A percentile compares a stretch with the other conserved stretches of the same genome.
Conservation (phyloP, 1,140 invertebrate species). For the Zaprionus vittiger region DNA sequence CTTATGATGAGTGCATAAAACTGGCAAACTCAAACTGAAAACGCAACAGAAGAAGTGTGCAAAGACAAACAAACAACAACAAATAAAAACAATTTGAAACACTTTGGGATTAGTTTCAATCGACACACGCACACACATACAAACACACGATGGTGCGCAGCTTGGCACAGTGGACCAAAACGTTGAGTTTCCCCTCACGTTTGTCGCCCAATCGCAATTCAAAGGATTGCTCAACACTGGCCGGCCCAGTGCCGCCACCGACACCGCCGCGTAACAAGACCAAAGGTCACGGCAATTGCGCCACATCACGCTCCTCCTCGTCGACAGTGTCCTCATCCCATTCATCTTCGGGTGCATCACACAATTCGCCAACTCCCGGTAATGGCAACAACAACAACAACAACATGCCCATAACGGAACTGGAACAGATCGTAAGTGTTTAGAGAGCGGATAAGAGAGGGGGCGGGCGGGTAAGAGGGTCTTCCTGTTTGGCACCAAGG, state of each 20-base stretch:
- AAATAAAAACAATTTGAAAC: slow-evolving; percentile 51
- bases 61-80: slow-evolving; percentile 2
- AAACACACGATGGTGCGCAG: slow-evolving; percentile 90
- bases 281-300: slow-evolving; percentile 68
- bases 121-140: slow-evolving; percentile 12
- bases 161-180: slow-evolving; percentile 94
- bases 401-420: slow-evolving; percentile 86
- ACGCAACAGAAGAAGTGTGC: slow-evolving; percentile 23
- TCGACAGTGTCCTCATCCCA: slow-evolving; percentile 84
- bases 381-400: slow-evolving; percentile 73
- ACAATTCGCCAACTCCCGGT: slow-evolving; percentile 74
- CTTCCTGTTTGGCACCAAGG: slow-evolving; percentile 50
- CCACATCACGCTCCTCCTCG: slow-evolving; percentile 84
- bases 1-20: slow-evolving; percentile 47
- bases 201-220: slow-evolving; percentile 90
- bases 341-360: slow-evolving; percentile 65
- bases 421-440: slow-evolving; percentile 87
- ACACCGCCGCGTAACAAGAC: slow-evolving; percentile 85
- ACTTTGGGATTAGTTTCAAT: slow-evolving; percentile 71
- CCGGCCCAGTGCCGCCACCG: slow-evolving; percentile 85
- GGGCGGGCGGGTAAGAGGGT: background rate
- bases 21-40: slow-evolving; percentile 36
- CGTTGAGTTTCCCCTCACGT: slow-evolving; percentile 92
- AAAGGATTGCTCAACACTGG: slow-evolving; percentile 87
- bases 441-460: background rate